These are phyloP conservation scores for Eristalis arbustorum DNA, from an alignment of 2,888 invertebrate species.

Conservation along the genomic window DNA sequence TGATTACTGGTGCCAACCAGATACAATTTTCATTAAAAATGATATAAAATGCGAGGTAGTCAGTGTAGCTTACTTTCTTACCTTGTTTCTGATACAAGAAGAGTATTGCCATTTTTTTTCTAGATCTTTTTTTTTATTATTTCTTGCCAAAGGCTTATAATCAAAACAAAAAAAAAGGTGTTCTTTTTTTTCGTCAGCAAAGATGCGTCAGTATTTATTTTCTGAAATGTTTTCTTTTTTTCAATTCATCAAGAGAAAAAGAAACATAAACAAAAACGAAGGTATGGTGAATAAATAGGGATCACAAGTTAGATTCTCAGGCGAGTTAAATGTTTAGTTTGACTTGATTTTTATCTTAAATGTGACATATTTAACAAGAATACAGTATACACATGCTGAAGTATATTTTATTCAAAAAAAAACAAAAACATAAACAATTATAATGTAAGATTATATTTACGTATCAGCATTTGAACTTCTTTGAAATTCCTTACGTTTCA, in stretches of 20 bases:
- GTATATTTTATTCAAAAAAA: conserved; percentile 1
- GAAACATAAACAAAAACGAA: neutral
- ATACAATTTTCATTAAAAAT: conserved; percentile 71
- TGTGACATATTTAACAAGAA: neutral
- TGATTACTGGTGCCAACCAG: conserved; percentile 75
- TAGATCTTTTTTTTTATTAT: conserved; percentile 38
- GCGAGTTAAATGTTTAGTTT: conserved; percentile 43
- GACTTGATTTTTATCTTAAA: conserved; percentile 13
- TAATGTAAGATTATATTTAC: conserved; percentile 27
- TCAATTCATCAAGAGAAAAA: neutral
- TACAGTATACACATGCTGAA: neutral
- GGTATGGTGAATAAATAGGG: conserved; percentile 14
- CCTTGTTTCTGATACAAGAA: conserved; percentile 24
- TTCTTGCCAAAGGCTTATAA: conserved; percentile 61
- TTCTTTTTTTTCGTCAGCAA: conserved; percentile 11
- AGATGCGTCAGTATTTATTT: conserved; percentile 39
- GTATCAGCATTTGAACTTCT: conserved; percentile 19
- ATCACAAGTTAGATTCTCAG: conserved; percentile 67
- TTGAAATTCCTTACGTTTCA: conserved; percentile 40
- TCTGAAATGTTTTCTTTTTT: conserved; percentile 15
- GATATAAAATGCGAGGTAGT: conserved; percentile 64
- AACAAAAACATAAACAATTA: conserved; percentile 5
- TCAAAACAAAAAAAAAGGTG: conserved; percentile 24
- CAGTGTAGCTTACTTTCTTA: conserved; percentile 43
- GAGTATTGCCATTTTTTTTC: conserved; percentile 4